A percentile compares a stretch with the other conserved stretches of the same genome.
Evolutionary conservation across 2,797 vertebrate genomes (phyloP).

Genomic region (Scarus forsteni): DNA sequence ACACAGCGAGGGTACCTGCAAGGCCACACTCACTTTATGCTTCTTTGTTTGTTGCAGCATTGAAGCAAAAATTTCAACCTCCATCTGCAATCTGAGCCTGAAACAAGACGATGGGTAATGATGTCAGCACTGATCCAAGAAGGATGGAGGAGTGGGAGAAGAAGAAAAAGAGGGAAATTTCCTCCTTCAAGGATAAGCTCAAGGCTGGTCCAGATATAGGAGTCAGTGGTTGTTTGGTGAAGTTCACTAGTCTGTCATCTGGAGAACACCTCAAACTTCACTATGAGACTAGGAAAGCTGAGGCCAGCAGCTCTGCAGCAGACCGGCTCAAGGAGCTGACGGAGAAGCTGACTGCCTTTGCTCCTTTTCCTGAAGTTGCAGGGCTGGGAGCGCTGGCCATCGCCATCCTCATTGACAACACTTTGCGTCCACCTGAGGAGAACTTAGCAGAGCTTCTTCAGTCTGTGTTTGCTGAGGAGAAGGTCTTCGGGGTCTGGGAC

Average conservation of each 20-base stretch:
- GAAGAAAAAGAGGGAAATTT: too few relatives aligned
- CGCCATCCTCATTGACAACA: background rate
- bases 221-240: background rate
- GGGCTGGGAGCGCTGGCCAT: conserved; percentile 9
- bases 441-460: background rate
- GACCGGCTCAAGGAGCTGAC: background rate
- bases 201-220: background rate
- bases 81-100: background rate
- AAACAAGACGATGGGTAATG: background rate
- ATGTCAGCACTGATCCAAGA: too few relatives aligned
- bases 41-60: background rate
- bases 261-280: background rate
- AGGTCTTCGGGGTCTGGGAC: conserved; percentile 10
- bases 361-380: fast-evolving
- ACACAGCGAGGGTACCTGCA: too few relatives aligned
- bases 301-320: background rate
- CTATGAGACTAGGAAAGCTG: background rate
- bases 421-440: background rate
- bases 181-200: background rate
- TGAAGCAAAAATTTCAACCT: background rate
- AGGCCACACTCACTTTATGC: background rate
- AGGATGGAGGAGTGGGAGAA: background rate
- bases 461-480: background rate
- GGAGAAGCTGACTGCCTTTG: background rate
- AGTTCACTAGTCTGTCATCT: conserved; percentile 1